Percentiles rank a stretch among this genome's conserved stretches.
phyloP scores from a whole-genome alignment of 2,797 vertebrate genomes.

The Aphelocoma californica region DNA sequence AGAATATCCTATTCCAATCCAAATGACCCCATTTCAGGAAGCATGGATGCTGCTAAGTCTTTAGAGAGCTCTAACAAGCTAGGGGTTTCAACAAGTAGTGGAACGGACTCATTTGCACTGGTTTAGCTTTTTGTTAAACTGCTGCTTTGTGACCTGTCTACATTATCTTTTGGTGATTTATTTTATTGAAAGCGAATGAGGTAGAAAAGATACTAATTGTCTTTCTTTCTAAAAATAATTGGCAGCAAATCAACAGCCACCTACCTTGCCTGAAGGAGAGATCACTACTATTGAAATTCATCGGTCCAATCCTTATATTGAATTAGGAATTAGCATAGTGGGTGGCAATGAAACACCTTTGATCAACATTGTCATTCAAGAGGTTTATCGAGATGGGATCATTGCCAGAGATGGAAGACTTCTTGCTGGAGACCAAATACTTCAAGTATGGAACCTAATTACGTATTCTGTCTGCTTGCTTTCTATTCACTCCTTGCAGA shows the following conservation, averaged over 20 bases:
- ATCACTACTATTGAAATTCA: conserved; percentile 97
- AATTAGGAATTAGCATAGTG: conserved; percentile 96
- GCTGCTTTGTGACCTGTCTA: not conserved
- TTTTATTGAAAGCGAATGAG: conserved; percentile 36
- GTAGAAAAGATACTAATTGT: conserved; percentile 43
- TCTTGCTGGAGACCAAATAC: conserved; percentile 96
- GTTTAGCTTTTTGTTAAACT: not conserved
- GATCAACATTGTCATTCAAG: conserved; percentile 98
- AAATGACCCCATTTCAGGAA: not conserved
- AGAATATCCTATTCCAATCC: not conserved
- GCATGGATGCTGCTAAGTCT: not conserved
- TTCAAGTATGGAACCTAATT: conserved; percentile 83
- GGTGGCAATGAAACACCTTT: conserved; percentile 98
- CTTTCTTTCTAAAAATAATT: conserved; percentile 63
- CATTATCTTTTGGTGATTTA: conserved; percentile 1
- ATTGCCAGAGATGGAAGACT: conserved; percentile 95
- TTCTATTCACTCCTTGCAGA: conserved; percentile 16
- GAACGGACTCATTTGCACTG: not conserved
- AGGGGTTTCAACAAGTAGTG: not conserved
- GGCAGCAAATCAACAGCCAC: conserved; percentile 88
- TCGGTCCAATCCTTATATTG: conserved; percentile 93
- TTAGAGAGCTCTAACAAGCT: not conserved
- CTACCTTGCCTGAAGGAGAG: conserved; percentile 95
- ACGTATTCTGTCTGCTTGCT: conserved; percentile 9
- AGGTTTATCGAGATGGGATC: conserved; percentile 95